Evolutionary conservation across 2,797 vertebrate species (phyloP).

Genomic region (Pristis pectinata): DNA sequence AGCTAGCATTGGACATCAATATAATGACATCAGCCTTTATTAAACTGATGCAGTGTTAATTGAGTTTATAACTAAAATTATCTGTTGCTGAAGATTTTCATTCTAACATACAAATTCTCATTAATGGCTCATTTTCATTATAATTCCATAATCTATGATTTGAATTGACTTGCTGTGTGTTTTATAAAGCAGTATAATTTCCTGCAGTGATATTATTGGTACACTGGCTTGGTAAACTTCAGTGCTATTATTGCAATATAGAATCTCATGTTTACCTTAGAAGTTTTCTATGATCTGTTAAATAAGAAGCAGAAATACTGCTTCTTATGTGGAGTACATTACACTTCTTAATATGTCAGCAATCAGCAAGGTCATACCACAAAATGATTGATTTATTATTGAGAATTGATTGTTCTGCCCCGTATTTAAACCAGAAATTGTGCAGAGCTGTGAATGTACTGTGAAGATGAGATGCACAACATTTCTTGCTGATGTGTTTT

Average conservation of each 20-base stretch:
- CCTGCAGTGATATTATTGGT: not conserved
- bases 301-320: not conserved
- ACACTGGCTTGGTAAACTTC: not conserved
- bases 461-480: not conserved
- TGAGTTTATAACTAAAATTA: no score
- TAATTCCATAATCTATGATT: not conserved
- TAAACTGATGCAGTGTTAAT: not conserved
- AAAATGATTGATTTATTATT: no score
- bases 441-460: not conserved
- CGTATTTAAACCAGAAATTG: not conserved
- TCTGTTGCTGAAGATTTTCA: not conserved
- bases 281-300: not conserved
- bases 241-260: not conserved
- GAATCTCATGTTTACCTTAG: not conserved
- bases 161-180: not conserved
- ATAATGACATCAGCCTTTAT: not conserved
- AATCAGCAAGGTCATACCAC: no score
- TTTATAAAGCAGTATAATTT: not conserved
- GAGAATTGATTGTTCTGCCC: not conserved
- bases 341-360: no score
- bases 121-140: not conserved
- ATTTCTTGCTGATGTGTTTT: not conserved
- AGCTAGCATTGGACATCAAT: not conserved
- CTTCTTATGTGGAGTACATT: not conserved
- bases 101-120: not conserved